Conservation (phyloP, 2,888 invertebrate genomes). For the Acheta domesticus region DNA sequence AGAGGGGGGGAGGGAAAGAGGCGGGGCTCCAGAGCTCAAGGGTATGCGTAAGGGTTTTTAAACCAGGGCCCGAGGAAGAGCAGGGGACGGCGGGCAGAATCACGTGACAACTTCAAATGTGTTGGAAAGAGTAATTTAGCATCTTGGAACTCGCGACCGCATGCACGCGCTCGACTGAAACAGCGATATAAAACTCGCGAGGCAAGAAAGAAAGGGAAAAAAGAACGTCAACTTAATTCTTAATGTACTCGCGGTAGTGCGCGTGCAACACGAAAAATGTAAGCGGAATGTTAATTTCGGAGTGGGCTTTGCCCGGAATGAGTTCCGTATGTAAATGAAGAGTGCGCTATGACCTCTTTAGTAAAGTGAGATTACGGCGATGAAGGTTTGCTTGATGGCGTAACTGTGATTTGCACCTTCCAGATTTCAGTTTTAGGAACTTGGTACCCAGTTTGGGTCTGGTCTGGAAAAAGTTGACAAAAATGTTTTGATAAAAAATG, state of each 20-base stretch:
- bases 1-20: not conserved
- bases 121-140: conserved; percentile 18
- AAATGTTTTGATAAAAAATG: no score
- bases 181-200: conserved; percentile 3
- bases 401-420: no score
- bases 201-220: not conserved
- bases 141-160: not conserved
- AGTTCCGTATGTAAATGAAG: not conserved
- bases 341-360: not conserved
- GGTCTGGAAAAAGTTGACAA: no score
- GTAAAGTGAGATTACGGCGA: not conserved
- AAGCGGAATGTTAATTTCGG: conserved; percentile 4
- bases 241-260: not conserved
- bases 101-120: conserved; percentile 1
- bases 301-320: not conserved
- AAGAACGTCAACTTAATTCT: not conserved
- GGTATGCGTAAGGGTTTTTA: no score
- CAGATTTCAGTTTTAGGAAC: no score
- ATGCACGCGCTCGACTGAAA: conserved; percentile 9
- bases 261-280: conserved; percentile 18
- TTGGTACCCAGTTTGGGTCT: no score
- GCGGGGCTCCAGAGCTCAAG: not conserved
- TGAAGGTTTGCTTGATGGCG: not conserved
- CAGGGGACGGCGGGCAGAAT: not conserved
- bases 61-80: not conserved